phyloP scores from a whole-genome alignment of 2,888 invertebrate species.

The Dolichopus griseipennis region DNA sequence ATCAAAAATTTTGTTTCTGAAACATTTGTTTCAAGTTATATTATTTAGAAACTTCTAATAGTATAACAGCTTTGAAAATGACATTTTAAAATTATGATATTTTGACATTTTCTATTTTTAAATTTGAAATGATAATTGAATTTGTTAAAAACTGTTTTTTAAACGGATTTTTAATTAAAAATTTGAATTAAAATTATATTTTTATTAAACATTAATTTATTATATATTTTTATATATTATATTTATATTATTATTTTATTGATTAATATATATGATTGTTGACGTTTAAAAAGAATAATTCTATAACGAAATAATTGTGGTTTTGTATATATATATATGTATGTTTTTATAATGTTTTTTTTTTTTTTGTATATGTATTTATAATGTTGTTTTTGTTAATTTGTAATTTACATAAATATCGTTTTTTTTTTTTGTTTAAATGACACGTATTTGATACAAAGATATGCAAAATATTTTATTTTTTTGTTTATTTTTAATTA shows the following conservation, averaged over 20 bases:
- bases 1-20: too few species aligned
- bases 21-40: too few species aligned
- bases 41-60: too few species aligned
- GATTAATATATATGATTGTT: not conserved
- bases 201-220: not conserved
- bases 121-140: too few species aligned
- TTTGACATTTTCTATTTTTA: too few species aligned
- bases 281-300: not conserved
- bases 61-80: too few species aligned
- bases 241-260: not conserved
- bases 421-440: not conserved
- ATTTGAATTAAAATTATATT: too few species aligned
- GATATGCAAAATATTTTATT: not conserved
- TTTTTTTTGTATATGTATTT: too few species aligned
- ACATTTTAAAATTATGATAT: too few species aligned
- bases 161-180: too few species aligned
- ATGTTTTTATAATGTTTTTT: not conserved
- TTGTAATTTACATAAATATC: not conserved
- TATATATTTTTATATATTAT: not conserved
- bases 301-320: not conserved
- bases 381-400: too few species aligned
- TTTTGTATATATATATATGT: not conserved
- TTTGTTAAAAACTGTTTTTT: too few species aligned
- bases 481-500: not conserved
- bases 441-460: slow-evolving; percentile 6